Conservation (phyloP, 2,888 invertebrate genomes). For the Brachylomia viminalis region DNA sequence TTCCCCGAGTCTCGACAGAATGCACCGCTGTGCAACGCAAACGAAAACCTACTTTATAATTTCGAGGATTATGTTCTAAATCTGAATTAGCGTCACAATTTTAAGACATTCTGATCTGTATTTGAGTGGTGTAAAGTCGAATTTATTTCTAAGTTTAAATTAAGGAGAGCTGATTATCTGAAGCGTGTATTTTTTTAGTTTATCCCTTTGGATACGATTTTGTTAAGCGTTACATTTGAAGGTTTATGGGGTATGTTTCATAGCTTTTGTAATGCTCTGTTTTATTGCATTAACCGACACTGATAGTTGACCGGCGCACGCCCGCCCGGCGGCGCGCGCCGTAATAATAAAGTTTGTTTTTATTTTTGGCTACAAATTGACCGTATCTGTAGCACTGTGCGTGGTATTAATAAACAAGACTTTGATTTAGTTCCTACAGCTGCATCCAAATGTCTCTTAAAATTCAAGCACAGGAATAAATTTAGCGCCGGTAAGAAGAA, state of each 20-base stretch:
- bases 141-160: slow-evolving; percentile 57
- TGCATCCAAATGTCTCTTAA: slow-evolving; percentile 38
- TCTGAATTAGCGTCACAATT: slow-evolving; percentile 41
- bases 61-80: slow-evolving; percentile 61
- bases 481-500: slow-evolving; percentile 28
- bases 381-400: slow-evolving; percentile 58
- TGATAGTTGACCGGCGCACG: slow-evolving; percentile 20
- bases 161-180: slow-evolving; percentile 65
- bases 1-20: slow-evolving; percentile 65
- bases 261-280: slow-evolving; percentile 55
- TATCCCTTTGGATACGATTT: slow-evolving; percentile 75
- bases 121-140: slow-evolving; percentile 63
- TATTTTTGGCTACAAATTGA: slow-evolving; percentile 60
- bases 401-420: slow-evolving; percentile 62
- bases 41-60: slow-evolving; percentile 74
- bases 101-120: slow-evolving; percentile 66
- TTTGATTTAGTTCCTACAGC: slow-evolving; percentile 66
- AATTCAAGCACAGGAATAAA: slow-evolving; percentile 39
- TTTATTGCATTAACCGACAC: slow-evolving; percentile 42
- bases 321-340: no score
- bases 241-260: slow-evolving; percentile 73
- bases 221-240: slow-evolving; percentile 76
- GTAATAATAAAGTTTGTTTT: slow-evolving; percentile 46
- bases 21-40: slow-evolving; percentile 71
- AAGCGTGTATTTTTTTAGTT: slow-evolving; percentile 70